These are phyloP conservation scores for Hemithea aestivaria DNA, from an alignment of 2,888 invertebrate species.

Conservation along the genomic window DNA sequence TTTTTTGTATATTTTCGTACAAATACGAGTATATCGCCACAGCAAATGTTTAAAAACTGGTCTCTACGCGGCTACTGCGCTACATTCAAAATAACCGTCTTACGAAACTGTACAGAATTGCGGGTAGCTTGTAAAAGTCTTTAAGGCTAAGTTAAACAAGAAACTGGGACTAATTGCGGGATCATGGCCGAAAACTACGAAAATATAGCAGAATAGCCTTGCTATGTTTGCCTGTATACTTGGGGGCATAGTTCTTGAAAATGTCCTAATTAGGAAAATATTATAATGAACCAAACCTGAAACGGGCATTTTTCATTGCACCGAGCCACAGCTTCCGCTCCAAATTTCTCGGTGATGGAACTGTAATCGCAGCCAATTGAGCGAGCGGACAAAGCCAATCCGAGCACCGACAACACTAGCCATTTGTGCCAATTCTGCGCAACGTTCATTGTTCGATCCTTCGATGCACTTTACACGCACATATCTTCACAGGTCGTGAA, in stretches of 20 bases:
- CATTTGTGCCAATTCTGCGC: constrained; percentile 76
- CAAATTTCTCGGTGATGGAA: constrained; percentile 77
- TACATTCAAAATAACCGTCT: constrained; percentile 12
- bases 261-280: not conserved
- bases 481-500: constrained; percentile 24
- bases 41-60: no score
- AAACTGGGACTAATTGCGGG: not conserved
- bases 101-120: not conserved
- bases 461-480: constrained; percentile 47
- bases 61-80: no score
- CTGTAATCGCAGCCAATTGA: constrained; percentile 77
- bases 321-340: constrained; percentile 73
- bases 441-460: constrained; percentile 63
- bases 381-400: constrained; percentile 77
- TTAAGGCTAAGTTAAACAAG: no score
- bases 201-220: no score
- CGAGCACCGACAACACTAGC: constrained; percentile 74
- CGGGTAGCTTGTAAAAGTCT: not conserved
- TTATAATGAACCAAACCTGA: constrained; percentile 55
- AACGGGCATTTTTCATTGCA: constrained; percentile 77
- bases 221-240: no score
- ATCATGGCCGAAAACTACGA: no score
- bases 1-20: no score
- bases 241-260: no score
- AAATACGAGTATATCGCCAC: no score